Percentiles rank a stretch among this genome's conserved stretches.
Conservation (phyloP, 2,888 invertebrate species). For the Hydropsyche betteni region DNA sequence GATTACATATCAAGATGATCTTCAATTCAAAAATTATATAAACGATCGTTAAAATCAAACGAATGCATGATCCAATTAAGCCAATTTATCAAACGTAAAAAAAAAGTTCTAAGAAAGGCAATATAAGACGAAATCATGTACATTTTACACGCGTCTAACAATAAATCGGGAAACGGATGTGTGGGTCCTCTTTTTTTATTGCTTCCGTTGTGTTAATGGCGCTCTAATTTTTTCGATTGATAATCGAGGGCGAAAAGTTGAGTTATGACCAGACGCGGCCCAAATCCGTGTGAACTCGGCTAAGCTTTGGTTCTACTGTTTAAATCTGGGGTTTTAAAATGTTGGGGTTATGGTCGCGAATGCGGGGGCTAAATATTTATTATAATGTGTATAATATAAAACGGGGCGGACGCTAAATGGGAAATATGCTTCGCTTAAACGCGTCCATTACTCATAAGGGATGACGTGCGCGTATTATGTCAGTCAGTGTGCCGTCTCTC, state of each 20-base stretch:
- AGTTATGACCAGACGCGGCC: constrained; percentile 45
- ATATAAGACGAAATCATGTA: too few species aligned
- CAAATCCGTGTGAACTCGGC: constrained; percentile 48
- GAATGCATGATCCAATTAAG: too few species aligned
- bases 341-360: constrained; percentile 1
- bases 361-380: constrained; percentile 33
- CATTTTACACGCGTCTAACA: too few species aligned
- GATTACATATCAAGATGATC: too few species aligned
- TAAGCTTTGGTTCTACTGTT: not conserved
- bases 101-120: too few species aligned
- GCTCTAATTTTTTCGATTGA: constrained; percentile 31
- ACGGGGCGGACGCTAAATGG: constrained; percentile 22
- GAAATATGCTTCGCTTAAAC: constrained; percentile 47
- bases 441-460: constrained; percentile 38
- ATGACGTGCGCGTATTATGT: constrained; percentile 22
- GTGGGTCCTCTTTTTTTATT: constrained; percentile 10
- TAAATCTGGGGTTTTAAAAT: constrained; percentile 32
- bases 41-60: too few species aligned
- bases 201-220: constrained; percentile 18
- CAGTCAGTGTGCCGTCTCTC: constrained; percentile 44
- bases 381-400: constrained; percentile 14
- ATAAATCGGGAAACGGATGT: too few species aligned
- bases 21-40: too few species aligned
- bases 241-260: constrained; percentile 35
- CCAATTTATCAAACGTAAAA: too few species aligned